phyloP scores from a whole-genome alignment of 2,888 invertebrate genomes.

The Drosophila suboccidentalis region DNA sequence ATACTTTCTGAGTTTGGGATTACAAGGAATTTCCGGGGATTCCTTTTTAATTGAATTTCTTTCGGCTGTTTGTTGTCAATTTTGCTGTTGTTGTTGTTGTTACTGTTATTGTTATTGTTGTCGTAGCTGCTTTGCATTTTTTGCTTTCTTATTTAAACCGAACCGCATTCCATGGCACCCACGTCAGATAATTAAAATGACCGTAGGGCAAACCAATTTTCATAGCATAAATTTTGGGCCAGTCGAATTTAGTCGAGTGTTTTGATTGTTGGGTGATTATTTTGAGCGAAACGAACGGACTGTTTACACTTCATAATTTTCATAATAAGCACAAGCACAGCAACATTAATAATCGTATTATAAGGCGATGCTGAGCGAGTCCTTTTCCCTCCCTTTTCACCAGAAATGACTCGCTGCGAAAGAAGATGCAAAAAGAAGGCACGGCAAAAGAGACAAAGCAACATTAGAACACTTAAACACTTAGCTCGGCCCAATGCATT shows the following conservation, averaged over 20 bases:
- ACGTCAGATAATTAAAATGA: slow-evolving; percentile 69
- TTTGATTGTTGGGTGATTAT: slow-evolving; percentile 52
- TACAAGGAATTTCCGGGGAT: slow-evolving; percentile 79
- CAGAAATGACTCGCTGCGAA: slow-evolving; percentile 13
- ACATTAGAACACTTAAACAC: slow-evolving; percentile 78
- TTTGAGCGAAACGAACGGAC: slow-evolving; percentile 35
- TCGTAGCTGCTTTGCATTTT: slow-evolving; percentile 54
- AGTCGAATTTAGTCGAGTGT: slow-evolving; percentile 25
- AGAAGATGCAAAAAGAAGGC: slow-evolving; percentile 21
- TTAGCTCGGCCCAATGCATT: slow-evolving; percentile 60
- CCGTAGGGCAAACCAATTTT: slow-evolving; percentile 41
- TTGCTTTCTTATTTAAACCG: slow-evolving; percentile 38
- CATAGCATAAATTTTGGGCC: slow-evolving; percentile 44
- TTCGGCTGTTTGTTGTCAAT: slow-evolving; percentile 44
- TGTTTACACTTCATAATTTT: slow-evolving; percentile 63
- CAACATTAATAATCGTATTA: slow-evolving; percentile 69
- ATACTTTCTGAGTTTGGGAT: slow-evolving; percentile 60
- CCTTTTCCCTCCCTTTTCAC: neutral
- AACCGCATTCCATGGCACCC: slow-evolving; percentile 20
- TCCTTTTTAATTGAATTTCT: slow-evolving; percentile 78
- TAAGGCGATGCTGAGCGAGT: slow-evolving; percentile 33
- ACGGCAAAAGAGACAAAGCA: slow-evolving; percentile 53
- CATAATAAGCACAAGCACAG: slow-evolving; percentile 56
- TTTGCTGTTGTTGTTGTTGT: slow-evolving; percentile 26
- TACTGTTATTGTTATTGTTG: slow-evolving; percentile 5